A percentile compares a stretch with the other conserved stretches of the same genome.
phyloP scores from a whole-genome alignment of 1,140 invertebrate species.

The Streblospio benedicti region DNA sequence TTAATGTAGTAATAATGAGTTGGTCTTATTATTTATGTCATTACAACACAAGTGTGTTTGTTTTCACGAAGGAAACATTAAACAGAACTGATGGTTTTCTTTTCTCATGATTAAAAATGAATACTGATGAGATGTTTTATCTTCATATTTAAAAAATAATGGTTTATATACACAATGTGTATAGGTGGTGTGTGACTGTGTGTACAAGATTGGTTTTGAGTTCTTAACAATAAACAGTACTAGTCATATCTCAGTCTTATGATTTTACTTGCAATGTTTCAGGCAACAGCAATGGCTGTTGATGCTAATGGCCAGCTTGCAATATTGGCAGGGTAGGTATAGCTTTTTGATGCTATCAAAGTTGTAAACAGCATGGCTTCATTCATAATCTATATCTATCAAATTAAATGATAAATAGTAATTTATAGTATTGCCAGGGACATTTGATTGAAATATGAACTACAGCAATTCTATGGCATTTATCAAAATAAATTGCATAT shows the following conservation, averaged over 20 bases:
- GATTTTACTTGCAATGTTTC: no score
- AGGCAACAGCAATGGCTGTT: slow-evolving; percentile 84
- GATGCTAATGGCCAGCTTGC: slow-evolving; percentile 75
- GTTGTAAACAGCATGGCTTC: neutral
- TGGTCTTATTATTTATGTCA: no score
- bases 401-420: neutral
- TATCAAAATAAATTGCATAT: neutral
- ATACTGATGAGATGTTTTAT: neutral
- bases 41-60: no score
- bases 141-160: neutral
- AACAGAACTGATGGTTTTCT: no score
- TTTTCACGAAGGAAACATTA: no score
- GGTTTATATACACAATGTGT: neutral
- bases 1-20: no score
- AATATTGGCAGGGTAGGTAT: slow-evolving; percentile 68
- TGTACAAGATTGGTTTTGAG: slow-evolving; percentile 3
- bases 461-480: neutral
- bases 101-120: no score
- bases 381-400: no score
- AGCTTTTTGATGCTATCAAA: neutral
- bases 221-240: slow-evolving; percentile 28
- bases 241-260: neutral
- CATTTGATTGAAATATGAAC: neutral
- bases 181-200: neutral
- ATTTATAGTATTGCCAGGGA: neutral